Conservation (phyloP, 1,140 invertebrate genomes). For the Papilio xuthus region DNA sequence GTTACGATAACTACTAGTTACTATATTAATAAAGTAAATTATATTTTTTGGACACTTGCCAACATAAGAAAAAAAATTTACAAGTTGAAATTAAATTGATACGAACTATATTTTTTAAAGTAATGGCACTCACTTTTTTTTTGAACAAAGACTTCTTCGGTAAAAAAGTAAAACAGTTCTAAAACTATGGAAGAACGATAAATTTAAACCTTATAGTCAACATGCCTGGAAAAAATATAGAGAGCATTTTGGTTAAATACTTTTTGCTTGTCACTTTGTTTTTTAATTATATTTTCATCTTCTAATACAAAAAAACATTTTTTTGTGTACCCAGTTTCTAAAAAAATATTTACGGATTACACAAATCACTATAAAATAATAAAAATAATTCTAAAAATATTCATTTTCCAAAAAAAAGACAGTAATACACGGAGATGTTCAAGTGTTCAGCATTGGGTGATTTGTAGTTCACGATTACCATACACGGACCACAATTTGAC, state of each 20-base stretch:
- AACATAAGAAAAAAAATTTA: not conserved
- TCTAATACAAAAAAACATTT: no score
- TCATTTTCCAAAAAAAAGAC: no score
- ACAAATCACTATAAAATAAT: not conserved
- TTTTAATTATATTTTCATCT: no score
- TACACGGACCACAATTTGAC: no score
- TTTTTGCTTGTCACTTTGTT: not conserved
- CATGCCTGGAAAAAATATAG: not conserved
- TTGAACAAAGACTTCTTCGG: not conserved
- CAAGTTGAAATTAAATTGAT: not conserved
- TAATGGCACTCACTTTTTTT: constrained; percentile 31
- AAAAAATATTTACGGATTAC: constrained; percentile 7
- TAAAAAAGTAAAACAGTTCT: not conserved
- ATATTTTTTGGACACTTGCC: not conserved
- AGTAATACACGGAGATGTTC: no score
- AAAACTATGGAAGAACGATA: constrained; percentile 4
- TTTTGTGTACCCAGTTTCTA: not conserved
- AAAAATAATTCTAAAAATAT: not conserved
- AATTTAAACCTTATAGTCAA: not conserved
- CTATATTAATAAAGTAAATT: not conserved
- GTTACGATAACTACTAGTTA: not conserved
- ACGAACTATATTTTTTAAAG: not conserved
- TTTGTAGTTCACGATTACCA: no score
- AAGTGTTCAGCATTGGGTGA: not conserved
- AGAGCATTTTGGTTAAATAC: not conserved